phyloP scores from a whole-genome alignment of 2,797 vertebrate species.

The Pseudochirops cupreus region DNA sequence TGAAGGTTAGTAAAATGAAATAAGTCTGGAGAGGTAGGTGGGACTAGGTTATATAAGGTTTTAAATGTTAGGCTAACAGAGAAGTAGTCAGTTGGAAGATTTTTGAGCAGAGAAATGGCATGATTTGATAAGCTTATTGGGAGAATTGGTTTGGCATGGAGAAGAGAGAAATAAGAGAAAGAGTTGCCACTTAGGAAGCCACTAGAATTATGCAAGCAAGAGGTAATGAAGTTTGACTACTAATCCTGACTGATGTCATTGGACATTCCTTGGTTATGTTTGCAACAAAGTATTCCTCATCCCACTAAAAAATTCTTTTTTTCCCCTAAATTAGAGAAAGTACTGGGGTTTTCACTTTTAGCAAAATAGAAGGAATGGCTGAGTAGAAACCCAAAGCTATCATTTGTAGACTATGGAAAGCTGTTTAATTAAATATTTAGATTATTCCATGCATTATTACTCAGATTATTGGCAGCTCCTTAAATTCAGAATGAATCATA shows the following conservation, averaged over 20 bases:
- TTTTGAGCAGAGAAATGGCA: not conserved
- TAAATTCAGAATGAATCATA: not conserved
- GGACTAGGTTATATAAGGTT: too few relatives aligned
- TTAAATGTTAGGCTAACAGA: not conserved
- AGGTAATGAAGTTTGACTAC: not conserved
- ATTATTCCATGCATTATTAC: not conserved
- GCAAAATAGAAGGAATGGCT: not conserved
- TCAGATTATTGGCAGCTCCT: not conserved
- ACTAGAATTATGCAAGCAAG: not conserved
- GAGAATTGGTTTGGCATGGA: not conserved
- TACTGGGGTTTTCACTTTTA: not conserved
- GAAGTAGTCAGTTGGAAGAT: not conserved
- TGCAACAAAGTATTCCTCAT: not conserved
- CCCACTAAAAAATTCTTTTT: not conserved
- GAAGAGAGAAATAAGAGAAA: not conserved
- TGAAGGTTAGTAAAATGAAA: too few relatives aligned
- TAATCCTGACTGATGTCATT: not conserved
- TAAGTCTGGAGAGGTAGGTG: too few relatives aligned
- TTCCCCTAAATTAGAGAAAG: not conserved
- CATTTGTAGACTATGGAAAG: not conserved
- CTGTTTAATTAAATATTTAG: not conserved
- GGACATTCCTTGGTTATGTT: not conserved
- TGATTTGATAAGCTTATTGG: not conserved
- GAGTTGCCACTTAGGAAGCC: not conserved
- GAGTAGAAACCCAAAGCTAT: not conserved